phyloP scores from a whole-genome alignment of 2,797 vertebrate genomes.

The Schizothorax lantsangensis region DNA sequence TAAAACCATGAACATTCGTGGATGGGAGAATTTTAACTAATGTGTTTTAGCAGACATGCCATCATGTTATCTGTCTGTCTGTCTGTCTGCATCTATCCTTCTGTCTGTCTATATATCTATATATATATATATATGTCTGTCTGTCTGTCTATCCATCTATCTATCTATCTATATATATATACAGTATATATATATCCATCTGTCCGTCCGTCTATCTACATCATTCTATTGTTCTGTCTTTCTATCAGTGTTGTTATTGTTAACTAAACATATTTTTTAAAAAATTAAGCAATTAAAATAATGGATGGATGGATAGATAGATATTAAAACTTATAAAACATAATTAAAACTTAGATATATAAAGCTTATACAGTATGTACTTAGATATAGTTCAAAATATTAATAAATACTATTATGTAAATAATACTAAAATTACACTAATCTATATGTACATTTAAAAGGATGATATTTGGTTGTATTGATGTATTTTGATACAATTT shows the following conservation, averaged over 20 bases:
- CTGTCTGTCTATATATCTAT: too few relatives aligned
- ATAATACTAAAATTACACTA: neutral
- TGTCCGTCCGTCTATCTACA: neutral
- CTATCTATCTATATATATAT: too few relatives aligned
- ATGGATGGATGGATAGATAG: too few relatives aligned
- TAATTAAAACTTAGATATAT: too few relatives aligned
- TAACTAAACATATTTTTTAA: neutral
- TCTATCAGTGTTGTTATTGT: neutral
- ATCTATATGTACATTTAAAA: neutral
- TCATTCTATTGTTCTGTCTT: neutral
- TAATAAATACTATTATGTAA: too few relatives aligned
- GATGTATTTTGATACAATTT: neutral
- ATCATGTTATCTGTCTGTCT: neutral
- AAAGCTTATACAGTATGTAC: too few relatives aligned
- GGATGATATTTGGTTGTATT: neutral
- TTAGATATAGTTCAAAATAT: too few relatives aligned
- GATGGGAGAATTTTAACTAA: neutral
- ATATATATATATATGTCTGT: too few relatives aligned
- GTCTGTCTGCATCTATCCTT: accelerated
- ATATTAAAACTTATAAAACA: too few relatives aligned
- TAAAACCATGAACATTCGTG: neutral
- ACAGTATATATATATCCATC: too few relatives aligned
- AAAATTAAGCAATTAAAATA: neutral
- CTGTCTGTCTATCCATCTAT: too few relatives aligned
- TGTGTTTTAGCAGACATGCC: too few relatives aligned